These are phyloP conservation scores for Zaprionus ghesquierei DNA, from an alignment of 1,140 invertebrate species.

Conservation along the genomic window DNA sequence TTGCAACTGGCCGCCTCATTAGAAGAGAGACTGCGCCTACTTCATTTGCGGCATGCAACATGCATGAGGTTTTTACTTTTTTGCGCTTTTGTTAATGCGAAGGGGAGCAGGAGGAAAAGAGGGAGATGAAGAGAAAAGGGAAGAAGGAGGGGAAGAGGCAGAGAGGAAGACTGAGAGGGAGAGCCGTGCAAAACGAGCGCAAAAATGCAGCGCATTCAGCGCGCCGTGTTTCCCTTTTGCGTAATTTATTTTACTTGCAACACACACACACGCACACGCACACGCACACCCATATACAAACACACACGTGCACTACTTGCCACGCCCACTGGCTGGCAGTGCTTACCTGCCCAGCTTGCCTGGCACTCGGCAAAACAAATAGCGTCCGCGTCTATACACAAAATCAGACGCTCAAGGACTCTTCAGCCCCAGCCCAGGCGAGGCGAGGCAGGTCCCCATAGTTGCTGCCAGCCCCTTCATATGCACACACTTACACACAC, in stretches of 20 bases:
- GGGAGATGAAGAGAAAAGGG: not conserved
- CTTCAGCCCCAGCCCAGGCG: conserved; percentile 45
- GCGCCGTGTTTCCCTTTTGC: conserved; percentile 47
- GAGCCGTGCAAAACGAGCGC: not conserved
- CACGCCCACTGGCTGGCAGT: conserved; percentile 7
- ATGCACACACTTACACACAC: not conserved
- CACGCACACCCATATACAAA: not conserved
- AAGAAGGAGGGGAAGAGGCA: not conserved
- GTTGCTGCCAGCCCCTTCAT: not conserved
- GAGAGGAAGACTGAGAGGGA: not conserved
- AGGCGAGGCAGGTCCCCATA: not conserved
- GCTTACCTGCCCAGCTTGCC: not conserved
- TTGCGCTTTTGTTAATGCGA: conserved; percentile 63
- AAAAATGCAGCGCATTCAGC: conserved; percentile 20
- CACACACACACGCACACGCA: conserved; percentile 1
- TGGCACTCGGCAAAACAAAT: conserved; percentile 64
- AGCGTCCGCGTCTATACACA: conserved; percentile 77
- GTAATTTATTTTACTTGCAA: conserved; percentile 52
- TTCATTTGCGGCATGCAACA: conserved; percentile 19
- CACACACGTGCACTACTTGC: not conserved
- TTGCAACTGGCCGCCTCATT: not conserved
- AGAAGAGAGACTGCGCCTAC: not conserved
- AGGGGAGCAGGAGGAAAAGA: too few species aligned
- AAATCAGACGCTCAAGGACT: conserved; percentile 81
- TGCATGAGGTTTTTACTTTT: conserved; percentile 32